Base-by-base conservation (phyloP, 1,140 invertebrate genomes). In the Pachypsylla venusta region DNA sequence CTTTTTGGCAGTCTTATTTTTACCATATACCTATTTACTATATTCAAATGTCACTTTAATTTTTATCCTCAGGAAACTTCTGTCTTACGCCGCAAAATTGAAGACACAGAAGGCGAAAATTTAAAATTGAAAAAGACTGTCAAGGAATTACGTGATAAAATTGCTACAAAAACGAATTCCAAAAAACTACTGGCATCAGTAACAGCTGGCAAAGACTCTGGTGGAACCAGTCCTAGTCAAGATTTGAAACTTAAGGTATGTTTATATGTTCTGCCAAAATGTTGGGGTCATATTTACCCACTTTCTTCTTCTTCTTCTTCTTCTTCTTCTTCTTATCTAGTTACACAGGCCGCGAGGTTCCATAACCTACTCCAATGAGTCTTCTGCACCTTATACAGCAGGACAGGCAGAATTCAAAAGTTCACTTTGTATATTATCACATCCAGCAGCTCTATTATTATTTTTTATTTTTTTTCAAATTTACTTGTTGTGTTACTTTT, bases 31-130 rank as follows among this genome's bases (percentile, higher is more conserved):
- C 24, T 56, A 20, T 26, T 48, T 53, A 13, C 35, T 5, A 22
- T 13, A 25, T 13, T 57, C 20, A 57, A 57, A 19, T n/a, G 13
- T 22, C 53, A 19, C 25, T 60, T 12, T 55, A 7, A 27, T 28
- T 12, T 58, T 63, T n/a, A 13, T n/a, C 57, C 64, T 53, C 72
- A 87, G 77, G 89, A 94, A 77, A 80, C 87, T 48, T 78, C 81
- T 2, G 83, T 90, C 58, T 71, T 91, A 53, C 74, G 87, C 28
- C 78, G 82, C 59, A 92, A 90, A 72, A 81, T 90, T 30, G 85
- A 89, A 71, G 87, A 91, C 64, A 72, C 89, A 58, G 87, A 93
- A 73, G 78, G 79, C 62, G 84, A 90, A 66, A 87, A 85, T 67
- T 81, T 85, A 59, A 79, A 78, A 54, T 70, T 88, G 2, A 81